Base-by-base conservation (phyloP, 2,113 vertebrate species). In the Carassius auratus region DNA sequence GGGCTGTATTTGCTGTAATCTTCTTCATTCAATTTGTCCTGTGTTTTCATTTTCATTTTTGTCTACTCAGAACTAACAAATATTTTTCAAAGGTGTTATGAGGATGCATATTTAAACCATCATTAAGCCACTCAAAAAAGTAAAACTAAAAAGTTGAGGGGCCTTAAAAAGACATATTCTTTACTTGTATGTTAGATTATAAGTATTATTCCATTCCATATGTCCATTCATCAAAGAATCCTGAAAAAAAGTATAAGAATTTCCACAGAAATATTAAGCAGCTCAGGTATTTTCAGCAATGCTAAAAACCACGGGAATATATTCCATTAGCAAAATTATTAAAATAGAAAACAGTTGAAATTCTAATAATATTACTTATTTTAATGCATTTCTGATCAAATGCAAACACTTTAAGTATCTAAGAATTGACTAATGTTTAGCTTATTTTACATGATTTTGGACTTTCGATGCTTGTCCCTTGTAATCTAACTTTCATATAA, bases 11-110 rank as follows among this genome's bases (percentile, higher is more conserved):
- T 88, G 38, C 73, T 64, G 85, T 87, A 15, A 85, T 64, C 38
- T 85, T 61, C 84, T 76, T 62, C 62, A 79, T 83, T 86, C 85
- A 84, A n/a, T 7, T 79, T 83, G 84, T 80, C 75, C 88, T 90
- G 86, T 90, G 86, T 85, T 81, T n/a, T 48, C 59, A 45, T 64
- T 80, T 87, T 84, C 84, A 87, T 90, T 90, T 86, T 83, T 38
- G 21, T 83, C 74, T 48, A 55, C 62, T 75, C 74, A 66, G 62
- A 85, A 83, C 79, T 83, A 85, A 85, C 87, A 64, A 77, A 75
- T 64, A 82, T 85, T 78, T 48, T 74, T 3, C 71, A 74, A 14
- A 48, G 71, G 71, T 23, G n/a, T 26, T 42, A 9, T 17, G 66
- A 36, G 15, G 33, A 19, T 17, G 66, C 30, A 15, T 69, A 69